Conservation (phyloP, 1,140 invertebrate species). For the Papilio xuthus region DNA sequence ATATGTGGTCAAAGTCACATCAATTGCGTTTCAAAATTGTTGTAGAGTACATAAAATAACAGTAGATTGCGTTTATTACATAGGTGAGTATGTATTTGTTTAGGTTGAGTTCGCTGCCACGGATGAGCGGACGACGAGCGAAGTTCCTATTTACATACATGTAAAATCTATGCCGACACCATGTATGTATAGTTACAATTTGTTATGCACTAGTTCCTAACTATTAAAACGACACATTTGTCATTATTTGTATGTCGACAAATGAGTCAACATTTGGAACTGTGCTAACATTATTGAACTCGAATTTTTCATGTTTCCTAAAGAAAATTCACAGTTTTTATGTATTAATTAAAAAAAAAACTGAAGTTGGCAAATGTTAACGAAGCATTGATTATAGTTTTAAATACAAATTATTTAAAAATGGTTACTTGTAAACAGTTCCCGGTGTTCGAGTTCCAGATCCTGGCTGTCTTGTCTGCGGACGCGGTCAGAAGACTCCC, state of each 20-base stretch:
- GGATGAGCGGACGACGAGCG: background rate
- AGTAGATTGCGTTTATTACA: too few species aligned
- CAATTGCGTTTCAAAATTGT: too few species aligned
- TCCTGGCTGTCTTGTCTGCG: constrained; percentile 86
- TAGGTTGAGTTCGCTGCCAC: background rate
- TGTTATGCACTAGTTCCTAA: background rate
- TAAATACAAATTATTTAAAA: background rate
- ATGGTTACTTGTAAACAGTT: constrained; percentile 83
- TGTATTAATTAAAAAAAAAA: background rate
- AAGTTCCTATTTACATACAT: background rate
- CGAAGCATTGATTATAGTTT: background rate
- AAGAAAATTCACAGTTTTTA: background rate
- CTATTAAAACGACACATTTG: background rate
- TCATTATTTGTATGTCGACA: background rate
- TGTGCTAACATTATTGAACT: background rate
- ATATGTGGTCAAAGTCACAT: too few species aligned
- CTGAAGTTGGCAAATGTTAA: too few species aligned
- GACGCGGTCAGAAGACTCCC: constrained; percentile 87
- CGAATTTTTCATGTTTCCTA: background rate
- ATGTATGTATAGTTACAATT: background rate
- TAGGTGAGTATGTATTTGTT: background rate
- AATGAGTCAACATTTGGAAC: background rate
- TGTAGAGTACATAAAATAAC: too few species aligned
- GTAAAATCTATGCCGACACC: background rate
- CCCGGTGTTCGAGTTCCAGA: constrained; percentile 88